Conservation (phyloP, 2,888 invertebrate genomes). For the Polymixis flavicincta region DNA sequence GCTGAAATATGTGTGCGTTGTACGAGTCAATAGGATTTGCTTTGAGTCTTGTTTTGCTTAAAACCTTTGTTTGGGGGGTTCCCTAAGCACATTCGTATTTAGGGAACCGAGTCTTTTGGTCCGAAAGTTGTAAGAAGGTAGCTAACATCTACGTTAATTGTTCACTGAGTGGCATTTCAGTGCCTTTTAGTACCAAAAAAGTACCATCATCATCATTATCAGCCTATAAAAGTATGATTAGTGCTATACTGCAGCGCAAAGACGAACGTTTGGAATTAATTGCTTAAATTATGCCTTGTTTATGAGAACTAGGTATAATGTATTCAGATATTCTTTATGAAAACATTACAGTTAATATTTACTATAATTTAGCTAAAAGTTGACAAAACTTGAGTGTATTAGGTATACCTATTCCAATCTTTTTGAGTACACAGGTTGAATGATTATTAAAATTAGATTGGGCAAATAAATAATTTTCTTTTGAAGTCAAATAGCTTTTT, state of each 20-base stretch:
- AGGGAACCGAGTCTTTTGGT: background rate
- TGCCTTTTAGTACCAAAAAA: background rate
- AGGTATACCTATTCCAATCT: slow-evolving; percentile 25
- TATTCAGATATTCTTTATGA: slow-evolving; percentile 4
- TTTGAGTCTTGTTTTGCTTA: slow-evolving; percentile 2
- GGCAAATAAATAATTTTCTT: slow-evolving; percentile 22
- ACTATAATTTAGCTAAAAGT: slow-evolving; percentile 3
- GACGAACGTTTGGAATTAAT: background rate
- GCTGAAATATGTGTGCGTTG: slow-evolving; percentile 33
- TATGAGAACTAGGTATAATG: background rate
- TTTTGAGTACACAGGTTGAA: slow-evolving; percentile 19
- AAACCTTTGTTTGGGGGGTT: background rate
- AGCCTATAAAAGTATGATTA: too few species aligned
- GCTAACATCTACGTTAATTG: background rate
- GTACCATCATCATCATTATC: too few species aligned
- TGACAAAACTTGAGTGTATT: slow-evolving; percentile 6
- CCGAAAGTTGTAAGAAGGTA: background rate
- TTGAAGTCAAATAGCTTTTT: slow-evolving; percentile 33
- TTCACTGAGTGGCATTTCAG: background rate
- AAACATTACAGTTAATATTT: slow-evolving; percentile 17
- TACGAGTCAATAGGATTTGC: slow-evolving; percentile 13
- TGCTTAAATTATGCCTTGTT: background rate
- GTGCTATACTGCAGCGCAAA: background rate
- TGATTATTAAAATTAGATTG: slow-evolving; percentile 34
- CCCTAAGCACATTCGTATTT: too few species aligned